phyloP scores from a whole-genome alignment of 2,113 vertebrate genomes.

The Coturnix japonica region DNA sequence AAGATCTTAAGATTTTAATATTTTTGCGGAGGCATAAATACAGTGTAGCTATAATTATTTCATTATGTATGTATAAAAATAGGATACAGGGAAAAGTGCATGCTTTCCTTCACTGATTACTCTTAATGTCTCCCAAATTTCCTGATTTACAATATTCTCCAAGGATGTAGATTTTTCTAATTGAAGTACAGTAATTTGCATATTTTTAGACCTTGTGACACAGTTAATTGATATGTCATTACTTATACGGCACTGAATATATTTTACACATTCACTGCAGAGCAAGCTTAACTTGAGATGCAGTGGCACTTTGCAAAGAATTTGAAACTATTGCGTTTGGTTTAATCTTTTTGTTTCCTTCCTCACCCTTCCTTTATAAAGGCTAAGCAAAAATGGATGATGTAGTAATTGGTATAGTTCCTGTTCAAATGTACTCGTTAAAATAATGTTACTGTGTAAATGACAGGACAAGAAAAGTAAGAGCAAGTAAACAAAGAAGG shows the following conservation, averaged over 20 bases:
- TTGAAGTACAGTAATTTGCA: slow-evolving; percentile 88
- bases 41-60: slow-evolving; percentile 85
- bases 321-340: slow-evolving; percentile 34
- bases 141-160: slow-evolving; percentile 88
- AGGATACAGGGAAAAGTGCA: slow-evolving; percentile 81
- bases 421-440: slow-evolving; percentile 71
- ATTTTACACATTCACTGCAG: slow-evolving; percentile 76
- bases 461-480: slow-evolving; percentile 61
- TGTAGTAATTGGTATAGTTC: slow-evolving; percentile 63
- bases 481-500: slow-evolving; percentile 63
- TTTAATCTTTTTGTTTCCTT: slow-evolving; percentile 58
- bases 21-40: slow-evolving; percentile 84
- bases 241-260: slow-evolving; percentile 80
- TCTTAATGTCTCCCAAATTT: slow-evolving; percentile 89
- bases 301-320: slow-evolving; percentile 69
- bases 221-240: slow-evolving; percentile 87
- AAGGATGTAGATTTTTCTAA: slow-evolving; percentile 88
- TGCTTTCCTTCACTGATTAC: slow-evolving; percentile 87
- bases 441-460: slow-evolving; percentile 75
- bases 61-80: slow-evolving; percentile 89
- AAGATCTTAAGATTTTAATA: slow-evolving; percentile 86
- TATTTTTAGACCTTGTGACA: slow-evolving; percentile 88
- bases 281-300: slow-evolving; percentile 69
- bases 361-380: slow-evolving; percentile 52
- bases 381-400: slow-evolving; percentile 67